Conservation (phyloP, 2,113 vertebrate species). For the Hippocampus zosterae region DNA sequence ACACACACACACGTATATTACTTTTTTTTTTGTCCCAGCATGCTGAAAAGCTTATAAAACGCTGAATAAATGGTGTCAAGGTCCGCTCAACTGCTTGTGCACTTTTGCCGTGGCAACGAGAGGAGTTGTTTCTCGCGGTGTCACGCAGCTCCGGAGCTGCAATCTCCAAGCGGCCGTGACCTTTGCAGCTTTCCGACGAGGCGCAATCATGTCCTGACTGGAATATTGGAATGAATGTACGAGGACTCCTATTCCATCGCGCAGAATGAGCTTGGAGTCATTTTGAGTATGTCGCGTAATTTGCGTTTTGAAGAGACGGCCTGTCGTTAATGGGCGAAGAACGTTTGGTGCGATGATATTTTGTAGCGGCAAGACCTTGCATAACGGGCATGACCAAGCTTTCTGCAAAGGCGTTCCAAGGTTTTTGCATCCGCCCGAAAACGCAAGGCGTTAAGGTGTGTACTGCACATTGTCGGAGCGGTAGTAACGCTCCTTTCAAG, state of each 20-base stretch:
- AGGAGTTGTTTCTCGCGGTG: background rate
- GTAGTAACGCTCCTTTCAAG: background rate
- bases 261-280: background rate
- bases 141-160: conserved; percentile 22
- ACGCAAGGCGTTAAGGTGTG: background rate
- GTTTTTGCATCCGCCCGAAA: background rate
- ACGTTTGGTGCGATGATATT: background rate
- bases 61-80: conserved; percentile 40
- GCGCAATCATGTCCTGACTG: conserved; percentile 28
- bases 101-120: conserved; percentile 38
- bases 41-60: background rate
- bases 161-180: conserved; percentile 49
- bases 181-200: conserved; percentile 33
- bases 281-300: background rate
- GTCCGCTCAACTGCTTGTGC: conserved; percentile 36
- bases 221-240: conserved; percentile 44
- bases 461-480: background rate
- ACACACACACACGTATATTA: no score
- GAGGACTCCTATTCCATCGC: conserved; percentile 23
- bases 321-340: no score
- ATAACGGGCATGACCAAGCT: no score
- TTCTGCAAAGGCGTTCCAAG: background rate
- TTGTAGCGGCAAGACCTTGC: no score
- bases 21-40: background rate
- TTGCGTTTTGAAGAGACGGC: no score